Percentiles rank a stretch among this genome's conserved stretches.
These are phyloP conservation scores for Zaprionus africanus DNA, from an alignment of 1,140 invertebrate genomes.

Conservation along the genomic window DNA sequence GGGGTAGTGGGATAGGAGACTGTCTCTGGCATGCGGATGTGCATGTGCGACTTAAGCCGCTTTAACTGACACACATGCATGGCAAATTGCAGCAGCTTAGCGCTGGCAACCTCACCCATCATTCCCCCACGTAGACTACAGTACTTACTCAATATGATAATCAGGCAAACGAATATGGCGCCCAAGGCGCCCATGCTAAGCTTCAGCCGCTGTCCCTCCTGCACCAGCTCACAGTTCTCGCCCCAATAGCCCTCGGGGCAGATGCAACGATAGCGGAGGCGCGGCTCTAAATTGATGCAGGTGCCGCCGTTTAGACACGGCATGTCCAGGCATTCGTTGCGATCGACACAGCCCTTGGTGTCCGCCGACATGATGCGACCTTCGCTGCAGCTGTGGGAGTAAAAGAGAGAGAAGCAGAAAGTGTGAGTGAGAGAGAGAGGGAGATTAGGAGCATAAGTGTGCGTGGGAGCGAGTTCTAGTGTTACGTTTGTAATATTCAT, in stretches of 20 bases:
- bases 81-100: constrained; percentile 61
- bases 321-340: constrained; percentile 87
- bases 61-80: constrained; percentile 73
- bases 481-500: constrained; percentile 47
- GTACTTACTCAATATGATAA: constrained; percentile 87
- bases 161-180: constrained; percentile 87
- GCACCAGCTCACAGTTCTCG: constrained; percentile 87
- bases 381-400: constrained; percentile 85
- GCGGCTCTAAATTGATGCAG: constrained; percentile 86
- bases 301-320: constrained; percentile 87
- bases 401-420: not conserved
- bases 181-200: constrained; percentile 87
- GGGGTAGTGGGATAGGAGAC: not conserved
- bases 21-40: constrained; percentile 7
- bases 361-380: constrained; percentile 86
- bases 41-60: constrained; percentile 66
- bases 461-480: constrained; percentile 4
- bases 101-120: not conserved
- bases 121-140: not conserved
- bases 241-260: constrained; percentile 88
- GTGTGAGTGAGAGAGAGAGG: not conserved
- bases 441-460: not conserved
- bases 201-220: constrained; percentile 87
- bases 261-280: constrained; percentile 85
- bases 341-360: constrained; percentile 87